Evolutionary conservation across 2,113 vertebrate genomes (phyloP).

Genomic region (Vulpes vulpes): DNA sequence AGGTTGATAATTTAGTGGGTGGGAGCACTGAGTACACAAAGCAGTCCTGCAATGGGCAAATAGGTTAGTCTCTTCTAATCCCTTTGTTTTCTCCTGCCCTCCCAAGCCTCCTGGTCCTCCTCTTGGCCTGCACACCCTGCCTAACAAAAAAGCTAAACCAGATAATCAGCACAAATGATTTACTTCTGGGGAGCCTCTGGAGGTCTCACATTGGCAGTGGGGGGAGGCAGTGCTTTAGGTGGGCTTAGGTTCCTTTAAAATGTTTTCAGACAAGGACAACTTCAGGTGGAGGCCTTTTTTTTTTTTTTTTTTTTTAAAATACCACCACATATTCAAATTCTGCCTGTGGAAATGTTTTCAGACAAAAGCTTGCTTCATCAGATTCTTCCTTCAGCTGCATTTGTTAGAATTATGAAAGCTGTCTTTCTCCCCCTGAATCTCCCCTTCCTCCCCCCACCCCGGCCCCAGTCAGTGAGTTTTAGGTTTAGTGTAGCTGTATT

Average conservation of each 20-base stretch:
- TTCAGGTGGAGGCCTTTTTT: not conserved
- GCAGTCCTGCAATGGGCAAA: not conserved
- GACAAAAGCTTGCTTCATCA: not conserved
- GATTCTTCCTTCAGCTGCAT: conserved; percentile 26
- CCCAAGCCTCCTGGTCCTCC: not conserved
- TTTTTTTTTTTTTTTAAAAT: not conserved
- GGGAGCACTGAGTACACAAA: conserved; percentile 24
- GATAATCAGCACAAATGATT: not conserved
- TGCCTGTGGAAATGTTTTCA: not conserved
- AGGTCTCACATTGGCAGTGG: not conserved
- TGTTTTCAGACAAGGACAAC: not conserved
- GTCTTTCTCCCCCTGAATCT: fast-evolving
- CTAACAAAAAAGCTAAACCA: not conserved
- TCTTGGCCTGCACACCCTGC: not conserved
- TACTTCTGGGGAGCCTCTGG: not conserved
- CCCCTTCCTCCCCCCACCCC: not conserved
- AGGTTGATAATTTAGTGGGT: conserved; percentile 56
- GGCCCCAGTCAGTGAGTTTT: not conserved
- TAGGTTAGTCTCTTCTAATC: not conserved
- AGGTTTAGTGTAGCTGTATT: not conserved
- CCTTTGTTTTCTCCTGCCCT: conserved; percentile 10
- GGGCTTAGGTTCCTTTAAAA: not conserved
- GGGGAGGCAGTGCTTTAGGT: not conserved
- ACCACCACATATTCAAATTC: not conserved
- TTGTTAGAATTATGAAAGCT: conserved; percentile 52